phyloP scores from a whole-genome alignment of 2,797 vertebrate species.

The Garrulus glandarius region DNA sequence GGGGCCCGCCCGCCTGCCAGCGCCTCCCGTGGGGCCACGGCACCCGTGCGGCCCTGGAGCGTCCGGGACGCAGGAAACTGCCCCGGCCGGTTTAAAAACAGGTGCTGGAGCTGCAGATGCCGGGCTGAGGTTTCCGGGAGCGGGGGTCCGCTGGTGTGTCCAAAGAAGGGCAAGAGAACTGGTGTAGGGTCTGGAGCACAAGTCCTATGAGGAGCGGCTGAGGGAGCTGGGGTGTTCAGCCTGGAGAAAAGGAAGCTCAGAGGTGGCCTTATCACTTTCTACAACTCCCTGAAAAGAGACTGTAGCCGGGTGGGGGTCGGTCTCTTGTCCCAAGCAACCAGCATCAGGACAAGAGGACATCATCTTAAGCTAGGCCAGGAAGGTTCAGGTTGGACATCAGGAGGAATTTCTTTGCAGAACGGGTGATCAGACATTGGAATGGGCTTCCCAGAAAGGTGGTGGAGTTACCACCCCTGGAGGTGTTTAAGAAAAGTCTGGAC shows the following conservation, averaged over 20 bases:
- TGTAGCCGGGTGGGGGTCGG: too few relatives aligned
- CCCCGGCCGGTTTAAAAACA: background rate
- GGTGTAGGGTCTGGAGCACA: background rate
- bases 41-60: background rate
- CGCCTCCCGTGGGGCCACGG: background rate
- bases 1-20: too few relatives aligned
- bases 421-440: background rate
- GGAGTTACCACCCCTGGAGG: background rate
- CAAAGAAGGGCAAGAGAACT: background rate
- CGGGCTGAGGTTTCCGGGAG: background rate
- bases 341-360: background rate
- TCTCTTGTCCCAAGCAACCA: background rate
- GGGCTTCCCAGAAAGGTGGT: background rate
- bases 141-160: background rate
- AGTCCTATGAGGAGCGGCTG: background rate
- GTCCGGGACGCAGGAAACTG: background rate
- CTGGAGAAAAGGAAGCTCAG: background rate
- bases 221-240: background rate
- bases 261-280: background rate
- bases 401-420: accelerated
- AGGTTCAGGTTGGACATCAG: background rate
- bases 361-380: too few relatives aligned
- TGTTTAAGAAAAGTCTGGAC: background rate
- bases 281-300: too few relatives aligned
- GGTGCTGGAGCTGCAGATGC: background rate